Evolutionary conservation across 2,797 vertebrate species (phyloP), one percentile per base, ranked within the genome.

Genomic region (Pangasius larnaudii): DNA sequence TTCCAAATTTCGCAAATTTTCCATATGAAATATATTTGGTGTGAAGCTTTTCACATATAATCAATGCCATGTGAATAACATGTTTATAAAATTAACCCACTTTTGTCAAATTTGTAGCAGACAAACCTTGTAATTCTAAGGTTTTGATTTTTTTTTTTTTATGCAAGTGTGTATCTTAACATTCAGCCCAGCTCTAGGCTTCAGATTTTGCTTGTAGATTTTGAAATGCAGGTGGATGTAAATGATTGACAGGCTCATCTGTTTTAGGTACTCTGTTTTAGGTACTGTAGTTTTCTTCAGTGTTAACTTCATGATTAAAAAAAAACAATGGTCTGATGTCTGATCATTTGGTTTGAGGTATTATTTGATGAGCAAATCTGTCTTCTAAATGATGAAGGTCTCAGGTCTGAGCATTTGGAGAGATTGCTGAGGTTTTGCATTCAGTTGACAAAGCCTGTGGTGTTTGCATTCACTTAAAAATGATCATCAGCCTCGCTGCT

Each of bases 121-220:
- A 11, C 33, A 58, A 56, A 79, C 18, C 30, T 53, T 33, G 49
- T 10, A 78, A 56, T 56, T 24, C 33, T 14, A 39, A 27, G 19
- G 22, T 59, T 58, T 36, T 19, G 22, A 42, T 65, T n/a, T 63
- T 65, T 85, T 58, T 65, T n/a, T 63, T 65, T 85, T 58, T n/a
- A 77, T 63, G 18, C 51, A 39, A 16, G 0, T 18, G 10, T 75
- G 24, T 53, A 79, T 13, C 16, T 24, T 30, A 56, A 8, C n/a
- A 87, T 81, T 58, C 49, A 56, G 56, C 13, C 33, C n/a, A 63
- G 30, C 11, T 71, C 16, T 22, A 33, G 33, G 33, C 18, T 22
- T 79, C 18, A 22, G 77, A 22, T 30, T 33, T 33, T 78, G 3
- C n/a, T 9, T 30, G 3, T 56, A 56, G 51, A 22, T 7, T 78